Evolutionary conservation across 2,797 vertebrate species (phyloP).

Genomic region (Enteromius treurensis): DNA sequence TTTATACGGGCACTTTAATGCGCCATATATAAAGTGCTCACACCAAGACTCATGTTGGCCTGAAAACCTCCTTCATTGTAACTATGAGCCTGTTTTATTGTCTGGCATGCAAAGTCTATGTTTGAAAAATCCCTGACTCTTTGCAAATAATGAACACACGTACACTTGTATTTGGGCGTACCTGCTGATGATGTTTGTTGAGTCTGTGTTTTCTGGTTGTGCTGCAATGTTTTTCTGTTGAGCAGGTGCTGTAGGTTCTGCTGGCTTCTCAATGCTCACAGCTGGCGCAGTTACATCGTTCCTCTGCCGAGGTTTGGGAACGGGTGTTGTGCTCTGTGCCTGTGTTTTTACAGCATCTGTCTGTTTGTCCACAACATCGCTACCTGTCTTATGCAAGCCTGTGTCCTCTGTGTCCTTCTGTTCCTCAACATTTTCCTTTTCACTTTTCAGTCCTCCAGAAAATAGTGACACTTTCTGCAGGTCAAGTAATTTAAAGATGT

Average conservation of each 20-base stretch:
- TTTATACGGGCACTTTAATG: neutral
- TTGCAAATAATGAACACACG: neutral
- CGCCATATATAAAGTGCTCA: neutral
- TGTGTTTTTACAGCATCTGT: slow-evolving; percentile 47
- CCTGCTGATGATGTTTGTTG: slow-evolving; percentile 79
- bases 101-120: neutral
- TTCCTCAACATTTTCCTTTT: slow-evolving; percentile 38
- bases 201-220: slow-evolving; percentile 42
- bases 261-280: neutral
- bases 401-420: slow-evolving; percentile 54
- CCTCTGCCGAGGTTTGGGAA: neutral
- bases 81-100: neutral
- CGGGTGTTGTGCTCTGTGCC: neutral
- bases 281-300: neutral
- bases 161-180: slow-evolving; percentile 60
- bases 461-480: slow-evolving; percentile 70
- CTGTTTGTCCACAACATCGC: slow-evolving; percentile 58
- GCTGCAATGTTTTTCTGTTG: neutral
- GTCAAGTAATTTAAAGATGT: slow-evolving; percentile 83
- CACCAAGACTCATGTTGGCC: neutral
- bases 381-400: slow-evolving; percentile 50
- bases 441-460: slow-evolving; percentile 37
- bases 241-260: neutral
- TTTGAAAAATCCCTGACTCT: neutral
- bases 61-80: neutral